Base-by-base conservation (phyloP, 2,888 invertebrate genomes). In the Acleris sparsana region DNA sequence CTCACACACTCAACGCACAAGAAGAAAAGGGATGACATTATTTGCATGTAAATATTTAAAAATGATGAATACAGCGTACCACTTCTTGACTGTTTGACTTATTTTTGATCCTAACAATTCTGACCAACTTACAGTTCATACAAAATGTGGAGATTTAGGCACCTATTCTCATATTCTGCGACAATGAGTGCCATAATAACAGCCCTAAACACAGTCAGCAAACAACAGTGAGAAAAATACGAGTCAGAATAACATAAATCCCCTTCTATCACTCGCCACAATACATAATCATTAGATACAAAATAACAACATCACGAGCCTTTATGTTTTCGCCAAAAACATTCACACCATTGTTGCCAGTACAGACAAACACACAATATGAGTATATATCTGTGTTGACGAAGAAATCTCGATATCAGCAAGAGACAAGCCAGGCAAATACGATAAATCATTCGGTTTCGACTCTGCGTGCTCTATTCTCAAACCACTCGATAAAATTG, bases 381-480 rank as follows among this genome's bases (percentile, higher is more conserved):
- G 29, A 63, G 20, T 53, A 56, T 57, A 51, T 64, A 62, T 71
- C 63, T 71, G 68, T 73, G 71, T 70, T 70, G 69, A 63, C 72
- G 69, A 74, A 78, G 76, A 74, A 77, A 76, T 76, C 75, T 75
- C 73, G 74, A 75, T 77, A 77, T 74, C 72, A 72, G 65, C 62
- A 62, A 55, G 70, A 76, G 75, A 79, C 74, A 74, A 76, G 73
- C 69, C 72, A 70, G 68, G 73, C 74, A 80, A 81, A 82, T 77
- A 80, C 73, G 64, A 84, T 84, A 83, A 83, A 85, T 85, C 83
- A 84, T 77, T 75, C 76, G 74, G 73, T 73, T 71, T 63, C 63
- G 53, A 67, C 70, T 72, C 62, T 58, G 68, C 65, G 68, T 13
- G 69, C 62, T 68, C 64, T 80, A 79, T 79, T 79, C 73, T 63